Base-by-base conservation (phyloP, 2,888 invertebrate species). In the Trichopria drosophilae region DNA sequence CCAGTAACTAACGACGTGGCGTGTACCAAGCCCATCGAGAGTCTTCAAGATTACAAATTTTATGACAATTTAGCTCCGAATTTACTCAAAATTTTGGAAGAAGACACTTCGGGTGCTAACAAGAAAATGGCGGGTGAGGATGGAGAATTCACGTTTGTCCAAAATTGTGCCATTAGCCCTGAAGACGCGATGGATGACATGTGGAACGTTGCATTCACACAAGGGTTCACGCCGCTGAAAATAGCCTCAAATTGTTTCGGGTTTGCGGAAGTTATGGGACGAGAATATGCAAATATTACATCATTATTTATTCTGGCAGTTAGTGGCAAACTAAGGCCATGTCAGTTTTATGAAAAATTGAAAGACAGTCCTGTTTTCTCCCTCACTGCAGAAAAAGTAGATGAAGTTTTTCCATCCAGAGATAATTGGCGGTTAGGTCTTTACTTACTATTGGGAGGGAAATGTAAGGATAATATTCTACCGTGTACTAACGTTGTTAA, bases 391-490 rank as follows among this genome's bases (percentile, higher is more conserved):
- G 48, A 53, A n/a, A 60, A 58, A 24, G 50, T 65, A n/a, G 35
- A 51, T 7, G 60, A 65, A 20, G 64, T 69, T 53, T 67, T 69
- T 20, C 68, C 67, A 2, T 55, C 53, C 6, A 64, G 62, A 41
- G 64, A 69, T 28, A 67, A 61, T 36, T 70, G 68, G 68, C 63
- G 60, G 10, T 46, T 64, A n/a, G 66, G 68, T 5, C 36, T 81
- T 28, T 82, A 81, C 57, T 61, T 84, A 3, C 63, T 86, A 13
- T 72, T 79, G 50, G 85, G 84, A 1, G 86, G 86, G 4, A 84
- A 85, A 68, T 81, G 84, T 0, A 81, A 80, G 0, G n/a, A n/a
- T n/a, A n/a, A n/a, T n/a, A n/a, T n/a, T n/a, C n/a, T n/a, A n/a
- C n/a, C n/a, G n/a, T n/a, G n/a, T n/a, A 84, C 85, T 3, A 69